Evolutionary conservation across 2,888 invertebrate genomes (phyloP), one percentile per base, ranked within the genome.

Genomic region (Andrena camellia): DNA sequence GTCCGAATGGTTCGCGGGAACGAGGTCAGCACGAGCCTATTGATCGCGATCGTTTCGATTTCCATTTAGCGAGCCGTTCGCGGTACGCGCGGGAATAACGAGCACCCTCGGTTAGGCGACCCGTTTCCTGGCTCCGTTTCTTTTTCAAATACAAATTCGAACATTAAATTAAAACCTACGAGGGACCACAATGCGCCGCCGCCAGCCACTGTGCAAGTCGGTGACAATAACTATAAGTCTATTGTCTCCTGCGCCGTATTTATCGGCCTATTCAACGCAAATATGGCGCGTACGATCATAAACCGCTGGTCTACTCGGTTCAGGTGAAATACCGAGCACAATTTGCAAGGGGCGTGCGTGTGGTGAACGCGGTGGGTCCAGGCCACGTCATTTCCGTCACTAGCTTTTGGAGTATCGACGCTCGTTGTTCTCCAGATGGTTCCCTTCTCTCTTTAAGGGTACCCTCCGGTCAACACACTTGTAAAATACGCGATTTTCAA

Each of bases 201-300:
- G 54, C 60, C 48, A 69, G 48, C 68, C 31, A 33, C 54, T 50
- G 48, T 63, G 5, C 68, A 78, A 77, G 78, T 71, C 71, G 71
- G 83, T 88, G 87, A 89, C 88, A 85, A 89, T 87, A 86, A 89
- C 86, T 88, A 86, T 88, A 89, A 88, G 89, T 89, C 89, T 89
- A 88, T 89, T 89, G 87, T 89, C 86, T 87, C 82, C 83, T 26
- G 72, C 54, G 62, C 74, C 80, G 81, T 89, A 88, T 89, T 88
- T 89, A 89, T 89, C 89, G 88, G 81, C 60, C 87, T 86, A 89
- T 89, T 89, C 89, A 89, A 89, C 88, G 89, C 88, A 89, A 89
- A 89, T 89, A 89, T 89, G 72, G 83, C 83, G 83, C 74, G 86
- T 73, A 76, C 73, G 87, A 88, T 88, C 88, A 88, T 89, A 89